These are phyloP conservation scores for Omphaloscelis lunosa DNA, from an alignment of 2,888 invertebrate species.

Conservation along the genomic window DNA sequence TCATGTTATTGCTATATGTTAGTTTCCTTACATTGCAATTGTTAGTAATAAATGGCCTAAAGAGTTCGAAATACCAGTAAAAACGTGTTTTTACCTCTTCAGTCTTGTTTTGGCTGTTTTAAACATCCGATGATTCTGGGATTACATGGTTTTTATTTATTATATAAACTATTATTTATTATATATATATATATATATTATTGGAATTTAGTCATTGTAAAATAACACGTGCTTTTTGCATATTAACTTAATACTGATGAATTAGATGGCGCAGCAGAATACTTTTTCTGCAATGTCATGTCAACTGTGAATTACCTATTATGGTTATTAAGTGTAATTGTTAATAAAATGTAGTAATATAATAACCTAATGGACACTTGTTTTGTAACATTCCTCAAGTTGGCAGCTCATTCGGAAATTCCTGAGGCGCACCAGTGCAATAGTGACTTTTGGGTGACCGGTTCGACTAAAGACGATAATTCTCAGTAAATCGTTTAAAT, in stretches of 20 bases:
- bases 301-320: constrained; percentile 1
- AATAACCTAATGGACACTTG: constrained; percentile 20
- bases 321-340: constrained; percentile 29
- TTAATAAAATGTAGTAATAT: constrained; percentile 1
- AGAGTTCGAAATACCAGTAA: not conserved
- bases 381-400: constrained; percentile 26
- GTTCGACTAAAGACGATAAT: constrained; percentile 27
- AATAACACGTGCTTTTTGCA: constrained; percentile 5
- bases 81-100: not conserved
- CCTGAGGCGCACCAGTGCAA: not conserved
- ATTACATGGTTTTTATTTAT: too few relatives aligned
- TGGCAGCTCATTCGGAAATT: constrained; percentile 14
- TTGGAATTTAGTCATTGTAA: too few relatives aligned
- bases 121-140: not conserved
- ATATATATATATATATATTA: too few relatives aligned
- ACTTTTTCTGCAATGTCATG: constrained; percentile 32
- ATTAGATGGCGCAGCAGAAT: constrained; percentile 33
- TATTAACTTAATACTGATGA: not conserved
- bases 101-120: not conserved
- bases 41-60: not conserved
- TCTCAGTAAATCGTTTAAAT: constrained; percentile 7
- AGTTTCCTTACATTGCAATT: not conserved
- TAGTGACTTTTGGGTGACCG: not conserved
- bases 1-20: not conserved
- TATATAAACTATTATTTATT: too few relatives aligned